Evolutionary conservation across 2,888 invertebrate species (phyloP), one percentile per base, ranked within the genome.

Genomic region (Pollenia amentaria): DNA sequence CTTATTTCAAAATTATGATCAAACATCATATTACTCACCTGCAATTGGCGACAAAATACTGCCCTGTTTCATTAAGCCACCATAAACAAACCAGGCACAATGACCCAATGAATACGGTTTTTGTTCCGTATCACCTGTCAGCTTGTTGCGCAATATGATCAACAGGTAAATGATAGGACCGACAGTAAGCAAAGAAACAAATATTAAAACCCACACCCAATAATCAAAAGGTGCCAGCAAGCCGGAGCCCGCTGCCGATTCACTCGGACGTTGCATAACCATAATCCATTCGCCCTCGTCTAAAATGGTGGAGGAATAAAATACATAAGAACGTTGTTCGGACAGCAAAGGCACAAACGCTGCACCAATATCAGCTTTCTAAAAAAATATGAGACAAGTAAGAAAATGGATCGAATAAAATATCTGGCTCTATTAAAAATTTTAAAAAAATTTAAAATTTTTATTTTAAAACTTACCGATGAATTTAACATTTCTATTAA

Each of bases 51-150:
- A 95, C 62, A 97, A 93, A 12, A 95, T 96, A 29, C 97, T 96
- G 70, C 98, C 97, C 93, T 98, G 98, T 90, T 97, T 98, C 94
- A 98, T 95, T 48, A 98, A 94, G 1, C 97, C 97, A 16, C 97
- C 97, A 91, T 97, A 98, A 12, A 93, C 92, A 91, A 97, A 98
- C 97, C 97, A 98, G 88, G 97, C 94, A 90, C 97, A 97, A 6
- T 96, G 95, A 0, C 95, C 94, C 18, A 97, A 89, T 0, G 95
- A 94, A 88, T 96, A 96, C 6, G 94, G 93, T 9, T 93, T 93
- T 89, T 96, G 95, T 9, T 92, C 91, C 1, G 94, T 93, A 78
- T 95, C 95, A 29, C 94, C 94, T 64, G 96, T 95, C 38, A 97
- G 90, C 88, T 94, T 95, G 29, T 94, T 94, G 84, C 96, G 95